Evolutionary conservation across 1,140 invertebrate genomes (phyloP), one percentile per base, ranked within the genome.

Genomic region (Dufourea novaeangliae): DNA sequence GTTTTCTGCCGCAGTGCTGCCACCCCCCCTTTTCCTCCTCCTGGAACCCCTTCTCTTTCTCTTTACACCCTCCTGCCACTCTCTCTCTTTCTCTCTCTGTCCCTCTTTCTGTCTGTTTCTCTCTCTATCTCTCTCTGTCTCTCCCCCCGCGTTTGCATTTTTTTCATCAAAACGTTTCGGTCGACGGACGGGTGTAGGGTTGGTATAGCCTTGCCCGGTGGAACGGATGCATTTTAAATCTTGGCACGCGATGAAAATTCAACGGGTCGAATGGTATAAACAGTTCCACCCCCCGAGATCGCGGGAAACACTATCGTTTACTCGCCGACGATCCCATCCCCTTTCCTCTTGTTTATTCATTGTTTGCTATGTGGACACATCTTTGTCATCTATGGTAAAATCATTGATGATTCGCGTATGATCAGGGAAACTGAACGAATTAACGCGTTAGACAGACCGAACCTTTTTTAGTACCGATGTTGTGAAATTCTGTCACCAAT

Each of bases 111-210:
- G 17, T 22, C 29, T 27, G 8, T 14, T 32, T 17, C 52, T 11
- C 27, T n/a, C 20, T 22, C 46, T 5, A 17, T 32, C 3, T 29
- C n/a, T 59, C 37, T 44, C 25, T 32, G 25, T 50, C 63, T 68
- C 71, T 41, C n/a, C 17, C 50, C 72, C 63, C 50, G 70, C 78
- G 79, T 84, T 84, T 84, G 72, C 72, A 83, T 80, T 84, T 84
- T 83, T 84, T 84, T 84, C 78, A 84, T 84, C 78, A 80, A 84
- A 84, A 80, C 82, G 78, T 84, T 84, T 83, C 66, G 56, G 56
- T 64, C 29, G 44, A 29, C 77, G 59, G 41, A 66, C 70, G 71
- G 79, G 81, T 61, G 50, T 54, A 69, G 67, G 67, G 69, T 54
- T 72, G 56, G 25, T 17, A 66, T 56, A 72, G 56, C 27, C 54